Conservation (phyloP, 2,113 vertebrate genomes). For the Serilophus lunatus region DNA sequence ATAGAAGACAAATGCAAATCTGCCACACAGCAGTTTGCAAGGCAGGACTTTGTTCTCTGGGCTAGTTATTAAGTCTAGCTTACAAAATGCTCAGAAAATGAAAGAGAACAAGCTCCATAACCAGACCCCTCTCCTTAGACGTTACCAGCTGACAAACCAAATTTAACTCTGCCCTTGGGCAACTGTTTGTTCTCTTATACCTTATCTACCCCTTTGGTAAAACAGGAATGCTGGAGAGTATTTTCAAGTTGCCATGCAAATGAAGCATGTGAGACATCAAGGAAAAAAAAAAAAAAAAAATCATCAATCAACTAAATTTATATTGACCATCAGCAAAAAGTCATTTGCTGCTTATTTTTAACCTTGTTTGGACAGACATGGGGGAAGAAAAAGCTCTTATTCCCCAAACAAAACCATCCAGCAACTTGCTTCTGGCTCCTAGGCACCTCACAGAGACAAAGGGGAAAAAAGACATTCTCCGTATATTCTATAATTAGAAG, state of each 20-base stretch:
- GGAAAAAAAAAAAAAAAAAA: too few relatives aligned
- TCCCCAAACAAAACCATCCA: neutral
- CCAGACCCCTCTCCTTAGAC: neutral
- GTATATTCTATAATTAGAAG: constrained; percentile 27
- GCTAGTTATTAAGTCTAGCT: neutral
- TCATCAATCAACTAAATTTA: neutral
- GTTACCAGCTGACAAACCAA: neutral
- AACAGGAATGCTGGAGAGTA: neutral
- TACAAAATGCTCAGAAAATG: neutral
- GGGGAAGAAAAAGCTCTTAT: neutral
- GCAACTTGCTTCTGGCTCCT: neutral
- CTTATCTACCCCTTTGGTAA: neutral
- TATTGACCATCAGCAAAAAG: neutral
- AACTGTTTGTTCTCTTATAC: neutral
- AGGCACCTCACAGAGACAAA: neutral
- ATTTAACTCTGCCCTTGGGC: neutral
- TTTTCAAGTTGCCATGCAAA: neutral
- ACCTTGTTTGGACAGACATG: neutral
- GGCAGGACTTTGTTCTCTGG: neutral
- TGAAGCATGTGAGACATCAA: neutral
- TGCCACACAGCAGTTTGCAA: neutral
- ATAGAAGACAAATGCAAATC: neutral
- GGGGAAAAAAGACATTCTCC: neutral
- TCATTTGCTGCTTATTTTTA: neutral
- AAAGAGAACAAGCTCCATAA: neutral